A percentile compares a stretch with the other conserved stretches of the same genome.
phyloP scores from a whole-genome alignment of 2,888 invertebrate genomes.

The Synanthedon andrenaeformis region DNA sequence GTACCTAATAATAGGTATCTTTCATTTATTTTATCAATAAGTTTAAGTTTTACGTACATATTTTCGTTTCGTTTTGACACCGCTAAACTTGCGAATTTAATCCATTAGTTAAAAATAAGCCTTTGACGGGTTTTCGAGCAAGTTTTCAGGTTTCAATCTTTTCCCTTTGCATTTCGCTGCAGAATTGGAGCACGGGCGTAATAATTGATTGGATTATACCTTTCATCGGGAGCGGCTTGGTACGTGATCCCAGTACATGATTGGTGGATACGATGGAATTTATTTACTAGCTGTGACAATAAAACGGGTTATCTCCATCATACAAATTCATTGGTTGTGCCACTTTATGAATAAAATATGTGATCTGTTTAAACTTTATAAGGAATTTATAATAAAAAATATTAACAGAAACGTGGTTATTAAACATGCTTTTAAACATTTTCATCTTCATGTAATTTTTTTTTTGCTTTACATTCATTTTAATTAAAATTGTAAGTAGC shows the following conservation, averaged over 20 bases:
- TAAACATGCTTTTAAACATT: too few species aligned
- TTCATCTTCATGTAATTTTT: too few species aligned
- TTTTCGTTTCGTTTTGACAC: background rate
- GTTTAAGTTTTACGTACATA: too few species aligned
- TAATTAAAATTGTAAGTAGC: too few species aligned
- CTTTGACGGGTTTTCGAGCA: background rate
- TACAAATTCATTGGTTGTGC: conserved; percentile 40
- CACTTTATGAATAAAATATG: conserved; percentile 40
- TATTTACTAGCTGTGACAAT: conserved; percentile 55
- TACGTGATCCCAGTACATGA: conserved; percentile 59
- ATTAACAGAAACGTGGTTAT: too few species aligned
- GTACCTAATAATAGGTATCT: too few species aligned
- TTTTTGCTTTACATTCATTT: too few species aligned
- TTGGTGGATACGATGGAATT: conserved; percentile 42
- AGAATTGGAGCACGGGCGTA: conserved; percentile 46
- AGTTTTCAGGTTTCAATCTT: conserved; percentile 15
- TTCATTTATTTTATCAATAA: too few species aligned
- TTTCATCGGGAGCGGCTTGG: conserved; percentile 32
- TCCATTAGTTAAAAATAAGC: background rate
- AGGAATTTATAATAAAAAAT: background rate
- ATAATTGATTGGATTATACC: conserved; percentile 66
- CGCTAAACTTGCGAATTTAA: background rate
- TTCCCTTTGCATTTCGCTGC: conserved; percentile 39
- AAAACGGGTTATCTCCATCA: conserved; percentile 44
- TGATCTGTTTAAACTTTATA: conserved; percentile 26